Evolutionary conservation across 2,113 vertebrate species (phyloP), one percentile per base, ranked within the genome.

Genomic region (Clupea harengus): DNA sequence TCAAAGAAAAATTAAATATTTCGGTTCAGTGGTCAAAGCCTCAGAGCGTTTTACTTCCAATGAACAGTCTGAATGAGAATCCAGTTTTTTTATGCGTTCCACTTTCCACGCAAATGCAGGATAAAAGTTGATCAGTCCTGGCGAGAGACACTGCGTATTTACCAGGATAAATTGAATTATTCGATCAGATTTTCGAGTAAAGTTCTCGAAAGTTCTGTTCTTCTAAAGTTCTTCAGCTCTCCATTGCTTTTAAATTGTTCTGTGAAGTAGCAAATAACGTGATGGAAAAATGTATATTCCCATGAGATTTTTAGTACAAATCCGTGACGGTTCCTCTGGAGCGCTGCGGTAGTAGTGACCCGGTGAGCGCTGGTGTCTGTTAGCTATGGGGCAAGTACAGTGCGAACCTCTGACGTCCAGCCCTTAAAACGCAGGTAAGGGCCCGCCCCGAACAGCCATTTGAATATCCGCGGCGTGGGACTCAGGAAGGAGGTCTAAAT

Each of bases 401-500:
- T 54, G 49, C 9, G 81, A 86, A 81, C 80, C 87, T 88, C 85
- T 89, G 82, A 49, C 83, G 87, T 81, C 44, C 86, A 22, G 6
- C 28, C 89, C 91, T 96, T 96, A 95, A 95, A 90, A 90, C 87
- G 57, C 90, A 82, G 87, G 20, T 64, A 57, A 88, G 86, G 86
- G 44, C 89, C 93, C 93, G 91, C 93, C 94, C 39, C 94, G 80
- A 67, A 4, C 32, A 25, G 60, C 84, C 64, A 93, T 94, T 93
- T 94, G 92, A 93, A 95, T 94, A 89, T 64, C 60, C 78, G 83
- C 84, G 81, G 85, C 84, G 85, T 67, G 22, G 88, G 90, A 89
- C 88, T 83, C 92, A 92, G 92, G 93, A 95, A 94, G 91, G 92
- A 88, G 89, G 87, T 89, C 89, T 50, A 86, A 94, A 93, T 90